Conservation (phyloP, 2,888 invertebrate species). For the Priocnemis perturbator region DNA sequence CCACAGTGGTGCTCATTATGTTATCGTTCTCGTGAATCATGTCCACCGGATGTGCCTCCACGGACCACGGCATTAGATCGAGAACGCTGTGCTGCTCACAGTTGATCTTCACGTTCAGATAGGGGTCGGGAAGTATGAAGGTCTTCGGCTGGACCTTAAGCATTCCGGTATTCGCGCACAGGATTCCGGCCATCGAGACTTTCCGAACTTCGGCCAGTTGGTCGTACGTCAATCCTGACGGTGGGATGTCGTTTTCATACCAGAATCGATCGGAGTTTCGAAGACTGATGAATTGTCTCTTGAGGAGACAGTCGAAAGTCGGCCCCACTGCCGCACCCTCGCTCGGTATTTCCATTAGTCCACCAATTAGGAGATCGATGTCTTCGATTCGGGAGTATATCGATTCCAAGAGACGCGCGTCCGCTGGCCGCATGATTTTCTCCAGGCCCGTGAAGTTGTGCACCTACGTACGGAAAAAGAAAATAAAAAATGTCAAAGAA, state of each 20-base stretch:
- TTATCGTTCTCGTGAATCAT: conserved; percentile 65
- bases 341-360: conserved; percentile 86
- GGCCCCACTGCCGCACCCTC: conserved; percentile 91
- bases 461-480: conserved; percentile 36
- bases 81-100: conserved; percentile 85
- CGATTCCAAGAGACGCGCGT: conserved; percentile 54
- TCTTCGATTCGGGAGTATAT: conserved; percentile 82
- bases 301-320: conserved; percentile 91
- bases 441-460: conserved; percentile 61
- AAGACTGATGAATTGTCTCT: conserved; percentile 87
- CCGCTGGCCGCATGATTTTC: conserved; percentile 52
- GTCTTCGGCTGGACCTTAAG: conserved; percentile 88
- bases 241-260: conserved; percentile 96
- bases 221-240: conserved; percentile 86
- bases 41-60: conserved; percentile 71
- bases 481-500: not conserved
- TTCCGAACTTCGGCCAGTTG: conserved; percentile 89
- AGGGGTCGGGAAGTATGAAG: conserved; percentile 90
- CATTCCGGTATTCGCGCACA: conserved; percentile 86
- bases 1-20: conserved; percentile 41
- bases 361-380: conserved; percentile 90
- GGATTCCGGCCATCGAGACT: conserved; percentile 85
- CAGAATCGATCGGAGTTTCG: conserved; percentile 94
- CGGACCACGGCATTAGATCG: conserved; percentile 84
- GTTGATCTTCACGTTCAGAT: conserved; percentile 84